Evolutionary conservation across 2,113 vertebrate species (phyloP).

Genomic region (Camelus bactrianus): DNA sequence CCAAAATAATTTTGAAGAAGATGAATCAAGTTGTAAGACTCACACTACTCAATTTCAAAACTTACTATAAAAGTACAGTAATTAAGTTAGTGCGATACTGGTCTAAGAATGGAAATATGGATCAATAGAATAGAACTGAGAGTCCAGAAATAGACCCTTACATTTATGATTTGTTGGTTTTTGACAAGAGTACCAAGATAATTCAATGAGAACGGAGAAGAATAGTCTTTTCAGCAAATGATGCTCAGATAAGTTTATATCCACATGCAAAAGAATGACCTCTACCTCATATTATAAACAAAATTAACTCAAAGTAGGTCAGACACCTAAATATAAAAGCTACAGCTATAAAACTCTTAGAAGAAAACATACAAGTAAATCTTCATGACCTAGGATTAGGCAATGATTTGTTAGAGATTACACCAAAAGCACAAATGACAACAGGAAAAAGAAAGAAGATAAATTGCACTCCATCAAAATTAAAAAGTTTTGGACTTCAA

Average conservation of each 20-base stretch:
- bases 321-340: background rate
- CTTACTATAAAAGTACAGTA: background rate
- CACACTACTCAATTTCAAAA: background rate
- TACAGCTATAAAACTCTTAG: background rate
- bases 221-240: background rate
- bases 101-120: background rate
- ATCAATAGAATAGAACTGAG: background rate
- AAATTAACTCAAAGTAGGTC: background rate
- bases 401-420: slow-evolving; percentile 25
- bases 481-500: background rate
- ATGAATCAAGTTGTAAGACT: background rate
- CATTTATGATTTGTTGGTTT: background rate
- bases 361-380: background rate
- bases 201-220: background rate
- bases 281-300: background rate
- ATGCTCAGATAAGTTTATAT: background rate
- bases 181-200: background rate
- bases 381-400: background rate
- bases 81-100: background rate
- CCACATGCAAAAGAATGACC: background rate
- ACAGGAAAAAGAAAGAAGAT: background rate
- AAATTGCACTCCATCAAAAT: background rate
- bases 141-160: background rate
- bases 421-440: background rate
- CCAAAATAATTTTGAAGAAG: background rate